Conservation (phyloP, 2,797 vertebrate genomes). For the Neosalanx taihuensis region DNA sequence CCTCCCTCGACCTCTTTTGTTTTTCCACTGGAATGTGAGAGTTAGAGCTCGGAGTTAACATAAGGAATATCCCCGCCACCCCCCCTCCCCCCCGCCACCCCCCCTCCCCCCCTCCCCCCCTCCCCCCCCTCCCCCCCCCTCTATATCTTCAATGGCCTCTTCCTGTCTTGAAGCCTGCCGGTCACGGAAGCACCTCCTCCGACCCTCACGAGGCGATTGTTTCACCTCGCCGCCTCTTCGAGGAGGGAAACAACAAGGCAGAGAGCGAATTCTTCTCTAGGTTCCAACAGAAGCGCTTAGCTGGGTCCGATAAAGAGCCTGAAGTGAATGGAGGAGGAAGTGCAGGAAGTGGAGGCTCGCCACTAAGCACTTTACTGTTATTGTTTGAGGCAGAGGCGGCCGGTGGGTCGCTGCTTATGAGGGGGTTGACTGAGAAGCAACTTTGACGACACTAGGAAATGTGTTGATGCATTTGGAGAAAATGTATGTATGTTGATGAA, state of each 20-base stretch:
- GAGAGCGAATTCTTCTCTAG: slow-evolving; percentile 48
- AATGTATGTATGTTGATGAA: too few species aligned
- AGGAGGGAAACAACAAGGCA: slow-evolving; percentile 37
- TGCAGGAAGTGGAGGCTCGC: slow-evolving; percentile 68
- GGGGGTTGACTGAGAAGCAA: neutral
- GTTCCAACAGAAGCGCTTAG: slow-evolving; percentile 65
- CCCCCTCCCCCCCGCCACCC: slow-evolving; percentile 27
- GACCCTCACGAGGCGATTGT: slow-evolving; percentile 53
- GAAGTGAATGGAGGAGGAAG: slow-evolving; percentile 76
- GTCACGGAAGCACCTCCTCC: slow-evolving; percentile 31
- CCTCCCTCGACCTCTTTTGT: neutral
- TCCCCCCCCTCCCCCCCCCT: slow-evolving; percentile 30
- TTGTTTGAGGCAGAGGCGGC: neutral
- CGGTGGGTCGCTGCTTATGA: slow-evolving; percentile 3
- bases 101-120: slow-evolving; percentile 18
- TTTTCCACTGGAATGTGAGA: neutral
- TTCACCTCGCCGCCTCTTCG: slow-evolving; percentile 36
- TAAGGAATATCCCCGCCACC: slow-evolving; percentile 17
- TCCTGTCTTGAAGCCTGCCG: slow-evolving; percentile 24
- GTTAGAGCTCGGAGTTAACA: neutral
- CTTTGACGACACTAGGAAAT: too few species aligned
- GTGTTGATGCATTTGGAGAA: too few species aligned
- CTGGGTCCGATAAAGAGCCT: slow-evolving; percentile 65
- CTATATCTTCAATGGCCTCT: slow-evolving; percentile 42
- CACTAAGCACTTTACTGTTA: neutral